phyloP scores from a whole-genome alignment of 2,888 invertebrate species.

The Latheticus oryzae region DNA sequence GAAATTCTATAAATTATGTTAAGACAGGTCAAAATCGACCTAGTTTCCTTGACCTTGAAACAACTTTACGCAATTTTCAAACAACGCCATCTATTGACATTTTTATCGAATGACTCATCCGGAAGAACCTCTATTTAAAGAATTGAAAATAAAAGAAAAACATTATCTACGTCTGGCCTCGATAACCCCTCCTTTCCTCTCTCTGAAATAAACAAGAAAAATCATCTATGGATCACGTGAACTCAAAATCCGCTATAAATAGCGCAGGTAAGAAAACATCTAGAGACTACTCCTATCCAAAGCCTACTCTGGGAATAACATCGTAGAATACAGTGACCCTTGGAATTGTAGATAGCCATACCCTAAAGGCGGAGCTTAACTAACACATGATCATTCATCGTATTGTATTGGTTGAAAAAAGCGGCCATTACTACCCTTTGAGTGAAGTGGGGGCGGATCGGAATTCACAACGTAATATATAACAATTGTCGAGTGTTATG shows the following conservation, averaged over 20 bases:
- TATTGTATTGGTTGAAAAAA: constrained; percentile 6
- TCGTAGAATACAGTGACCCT: constrained; percentile 36
- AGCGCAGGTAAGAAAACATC: constrained; percentile 8
- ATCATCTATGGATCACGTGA: constrained; percentile 9
- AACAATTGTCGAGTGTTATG: constrained; percentile 2
- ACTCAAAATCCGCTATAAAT: constrained; percentile 15
- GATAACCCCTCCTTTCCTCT: constrained; percentile 7
- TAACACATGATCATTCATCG: constrained; percentile 19
- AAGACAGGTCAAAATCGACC: constrained; percentile 31
- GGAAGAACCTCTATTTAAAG: constrained; percentile 14
- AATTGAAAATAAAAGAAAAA: background rate
- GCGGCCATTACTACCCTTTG: constrained; percentile 25
- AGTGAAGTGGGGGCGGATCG: constrained; percentile 7
- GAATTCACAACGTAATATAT: constrained; percentile 15
- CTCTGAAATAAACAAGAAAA: constrained; percentile 10
- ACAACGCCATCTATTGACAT: constrained; percentile 12
- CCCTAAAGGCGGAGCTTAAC: background rate
- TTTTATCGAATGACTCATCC: constrained; percentile 8
- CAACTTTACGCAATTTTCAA: constrained; percentile 16
- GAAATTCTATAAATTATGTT: background rate
- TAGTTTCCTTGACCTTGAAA: constrained; percentile 33
- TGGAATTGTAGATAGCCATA: constrained; percentile 13
- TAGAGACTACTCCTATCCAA: constrained; percentile 1
- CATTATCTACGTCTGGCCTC: constrained; percentile 18
- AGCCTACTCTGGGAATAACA: constrained; percentile 28